Evolutionary conservation across 2,797 vertebrate species (phyloP).

Genomic region (Channa striata): DNA sequence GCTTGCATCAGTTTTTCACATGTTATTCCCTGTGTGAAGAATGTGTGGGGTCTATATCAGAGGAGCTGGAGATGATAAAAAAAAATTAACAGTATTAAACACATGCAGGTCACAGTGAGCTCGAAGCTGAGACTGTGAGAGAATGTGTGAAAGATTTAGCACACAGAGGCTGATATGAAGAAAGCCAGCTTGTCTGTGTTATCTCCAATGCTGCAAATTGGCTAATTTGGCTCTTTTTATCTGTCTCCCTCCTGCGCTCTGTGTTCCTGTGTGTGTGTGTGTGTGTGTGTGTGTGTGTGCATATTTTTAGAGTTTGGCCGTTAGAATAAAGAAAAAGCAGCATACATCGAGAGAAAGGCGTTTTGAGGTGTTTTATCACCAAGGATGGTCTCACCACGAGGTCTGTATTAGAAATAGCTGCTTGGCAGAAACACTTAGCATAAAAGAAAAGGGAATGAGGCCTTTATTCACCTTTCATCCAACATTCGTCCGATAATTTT

Average conservation of each 20-base stretch:
- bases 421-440: slow-evolving; percentile 16
- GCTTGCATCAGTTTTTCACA: slow-evolving; percentile 46
- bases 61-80: slow-evolving; percentile 15
- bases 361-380: slow-evolving; percentile 63
- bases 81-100: slow-evolving; percentile 28
- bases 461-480: slow-evolving; percentile 1
- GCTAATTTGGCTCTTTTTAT: slow-evolving; percentile 68
- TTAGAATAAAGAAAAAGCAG: slow-evolving; percentile 14
- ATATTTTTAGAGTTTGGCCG: slow-evolving; percentile 31
- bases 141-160: slow-evolving; percentile 66
- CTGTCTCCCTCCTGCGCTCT: slow-evolving; percentile 44
- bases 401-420: slow-evolving; percentile 32
- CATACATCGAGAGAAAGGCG: slow-evolving; percentile 45
- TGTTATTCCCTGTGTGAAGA: slow-evolving; percentile 41
- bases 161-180: slow-evolving; percentile 52
- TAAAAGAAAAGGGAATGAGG: slow-evolving; percentile 2
- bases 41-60: slow-evolving; percentile 36
- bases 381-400: slow-evolving; percentile 28
- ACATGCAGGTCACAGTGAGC: slow-evolving; percentile 40
- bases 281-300: slow-evolving; percentile 12
- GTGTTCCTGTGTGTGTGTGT: slow-evolving; percentile 30
- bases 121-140: slow-evolving; percentile 34
- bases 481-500: neutral
- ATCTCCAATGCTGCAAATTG: slow-evolving; percentile 66
- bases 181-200: slow-evolving; percentile 58